Base-by-base conservation (phyloP, 1,140 invertebrate species). In the Oryzaephilus surinamensis region DNA sequence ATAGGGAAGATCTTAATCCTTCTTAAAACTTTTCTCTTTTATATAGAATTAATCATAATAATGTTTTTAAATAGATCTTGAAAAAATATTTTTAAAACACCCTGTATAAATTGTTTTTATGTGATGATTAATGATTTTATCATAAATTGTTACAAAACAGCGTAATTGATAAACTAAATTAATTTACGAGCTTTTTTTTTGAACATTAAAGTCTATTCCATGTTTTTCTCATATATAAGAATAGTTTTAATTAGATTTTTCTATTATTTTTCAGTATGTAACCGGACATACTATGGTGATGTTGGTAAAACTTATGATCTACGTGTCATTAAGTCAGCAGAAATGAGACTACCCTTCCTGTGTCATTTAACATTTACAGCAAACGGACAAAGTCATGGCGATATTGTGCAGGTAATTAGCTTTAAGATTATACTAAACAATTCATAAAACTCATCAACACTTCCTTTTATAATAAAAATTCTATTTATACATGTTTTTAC, bases 331-430 rank as follows among this genome's bases (percentile, higher is more conserved):
- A 74, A 76, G 38, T 74, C 77, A 8, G 59, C 67, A 24, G 76
- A 77, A 47, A 76, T 77, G 50, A 70, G 77, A 38, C 71, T 87
- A 50, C 85, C 86, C 2, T 88, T 88, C 62, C 69, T 89, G 27
- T 90, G 87, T 60, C 85, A 89, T 61, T 72, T 91, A 47, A 90
- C 85, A 30, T 89, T 90, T 62, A 88, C 85, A 31, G 86, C 86
- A 45, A 84, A 82, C 43, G 85, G 85, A 19, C 79, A 80, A 45
- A 74, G 76, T 37, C 81, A 85, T 58, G 87, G 85, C 21, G 85
- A 90, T 58, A 73, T 90, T 37, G 82, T 91, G 4, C 81, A 85
- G 66, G 76, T 81, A 61, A 70, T 60, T 64, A 45, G 11, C 13
- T 12, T 8, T 19, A 10, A 19, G 14, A 20, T 13, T 20, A 17